Conservation (phyloP, 1,140 invertebrate species). For the Probaryconus sp. region DNA sequence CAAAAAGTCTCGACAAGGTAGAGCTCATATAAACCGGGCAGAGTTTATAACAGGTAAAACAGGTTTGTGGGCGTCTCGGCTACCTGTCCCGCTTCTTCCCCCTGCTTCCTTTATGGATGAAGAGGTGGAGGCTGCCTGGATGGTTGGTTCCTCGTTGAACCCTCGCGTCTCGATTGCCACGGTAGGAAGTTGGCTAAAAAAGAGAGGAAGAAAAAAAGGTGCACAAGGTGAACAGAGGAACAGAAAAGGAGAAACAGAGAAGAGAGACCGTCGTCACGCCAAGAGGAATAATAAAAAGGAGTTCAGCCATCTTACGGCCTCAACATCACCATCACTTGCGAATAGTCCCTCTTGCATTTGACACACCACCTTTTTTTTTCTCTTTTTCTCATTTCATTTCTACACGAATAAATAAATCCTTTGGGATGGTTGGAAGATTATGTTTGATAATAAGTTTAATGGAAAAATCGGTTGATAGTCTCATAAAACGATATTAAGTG, state of each 20-base stretch:
- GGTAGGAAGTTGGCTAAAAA: conserved; percentile 62
- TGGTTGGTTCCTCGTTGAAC: conserved; percentile 56
- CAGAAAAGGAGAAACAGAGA: too few relatives aligned
- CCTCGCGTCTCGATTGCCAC: conserved; percentile 62
- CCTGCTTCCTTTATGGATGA: conserved; percentile 57
- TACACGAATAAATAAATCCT: not conserved
- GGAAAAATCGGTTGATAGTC: too few relatives aligned
- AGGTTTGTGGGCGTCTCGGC: conserved; percentile 76
- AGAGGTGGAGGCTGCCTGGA: conserved; percentile 51
- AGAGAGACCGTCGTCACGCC: conserved; percentile 28
- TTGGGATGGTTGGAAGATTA: not conserved
- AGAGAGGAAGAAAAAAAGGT: conserved; percentile 56
- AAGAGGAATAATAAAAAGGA: conserved; percentile 52
- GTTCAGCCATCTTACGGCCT: conserved; percentile 57
- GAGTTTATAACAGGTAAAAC: conserved; percentile 75
- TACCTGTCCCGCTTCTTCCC: conserved; percentile 72
- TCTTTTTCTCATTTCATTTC: not conserved
- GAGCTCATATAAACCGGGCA: conserved; percentile 53
- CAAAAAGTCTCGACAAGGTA: conserved; percentile 56
- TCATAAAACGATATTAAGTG: too few relatives aligned
- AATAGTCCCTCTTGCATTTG: not conserved
- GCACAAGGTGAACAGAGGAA: too few relatives aligned
- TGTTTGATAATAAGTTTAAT: too few relatives aligned
- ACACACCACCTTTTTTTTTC: conserved; percentile 24
- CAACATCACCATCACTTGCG: conserved; percentile 25